Conservation (phyloP, 2,888 invertebrate genomes). For the Sarcophaga rosellei region DNA sequence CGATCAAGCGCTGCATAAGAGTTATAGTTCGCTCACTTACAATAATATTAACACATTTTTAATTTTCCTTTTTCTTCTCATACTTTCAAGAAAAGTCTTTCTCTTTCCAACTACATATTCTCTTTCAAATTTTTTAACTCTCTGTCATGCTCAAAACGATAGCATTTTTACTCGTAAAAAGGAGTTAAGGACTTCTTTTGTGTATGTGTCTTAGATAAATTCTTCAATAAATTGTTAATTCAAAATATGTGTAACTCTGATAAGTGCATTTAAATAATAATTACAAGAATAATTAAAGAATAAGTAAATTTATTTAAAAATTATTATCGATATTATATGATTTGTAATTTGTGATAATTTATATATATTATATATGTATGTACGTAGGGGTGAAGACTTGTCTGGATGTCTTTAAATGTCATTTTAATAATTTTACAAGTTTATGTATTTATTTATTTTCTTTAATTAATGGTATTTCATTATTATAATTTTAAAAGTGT, state of each 20-base stretch:
- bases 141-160: constrained; percentile 64
- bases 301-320: too few species aligned
- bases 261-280: neutral
- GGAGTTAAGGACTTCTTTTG: constrained; percentile 58
- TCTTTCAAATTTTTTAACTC: constrained; percentile 15
- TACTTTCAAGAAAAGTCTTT: constrained; percentile 27
- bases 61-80: constrained; percentile 47
- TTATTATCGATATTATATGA: too few species aligned
- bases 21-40: too few species aligned
- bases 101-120: constrained; percentile 27
- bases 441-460: neutral
- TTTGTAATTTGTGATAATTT: too few species aligned
- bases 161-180: constrained; percentile 33
- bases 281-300: too few species aligned
- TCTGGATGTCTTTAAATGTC: constrained; percentile 61
- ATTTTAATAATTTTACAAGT: constrained; percentile 35
- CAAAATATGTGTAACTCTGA: constrained; percentile 51
- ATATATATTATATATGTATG: neutral
- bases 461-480: too few species aligned
- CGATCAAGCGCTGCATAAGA: too few species aligned
- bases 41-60: constrained; percentile 34
- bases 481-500: too few species aligned
- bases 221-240: constrained; percentile 31
- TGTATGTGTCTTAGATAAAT: constrained; percentile 57
- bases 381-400: constrained; percentile 61